Evolutionary conservation across 2,113 vertebrate species (phyloP).

Genomic region (Phocoena sinus): DNA sequence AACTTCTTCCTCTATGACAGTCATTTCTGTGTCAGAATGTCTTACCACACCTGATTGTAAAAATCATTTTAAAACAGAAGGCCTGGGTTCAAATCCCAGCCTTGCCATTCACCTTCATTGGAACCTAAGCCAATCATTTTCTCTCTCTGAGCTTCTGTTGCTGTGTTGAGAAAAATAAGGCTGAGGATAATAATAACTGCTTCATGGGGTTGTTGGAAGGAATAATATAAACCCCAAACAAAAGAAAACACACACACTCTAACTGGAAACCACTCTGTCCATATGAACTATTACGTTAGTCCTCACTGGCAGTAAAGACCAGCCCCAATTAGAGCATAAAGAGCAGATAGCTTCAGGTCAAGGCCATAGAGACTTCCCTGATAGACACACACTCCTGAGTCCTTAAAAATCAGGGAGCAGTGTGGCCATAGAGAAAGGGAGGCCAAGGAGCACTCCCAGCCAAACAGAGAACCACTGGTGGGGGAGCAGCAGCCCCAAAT

Average conservation of each 20-base stretch:
- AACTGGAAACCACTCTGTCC: background rate
- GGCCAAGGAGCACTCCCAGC: background rate
- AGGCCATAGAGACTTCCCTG: background rate
- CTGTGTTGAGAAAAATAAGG: background rate
- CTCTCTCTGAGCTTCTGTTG: background rate
- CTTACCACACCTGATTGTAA: background rate
- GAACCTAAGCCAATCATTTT: background rate
- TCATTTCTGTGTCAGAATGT: background rate
- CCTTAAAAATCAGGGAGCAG: background rate
- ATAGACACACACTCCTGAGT: background rate
- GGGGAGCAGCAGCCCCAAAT: background rate
- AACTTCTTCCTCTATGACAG: background rate
- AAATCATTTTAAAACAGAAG: background rate
- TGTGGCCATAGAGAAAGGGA: background rate
- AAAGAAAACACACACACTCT: background rate
- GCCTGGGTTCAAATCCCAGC: background rate
- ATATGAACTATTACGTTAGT: background rate
- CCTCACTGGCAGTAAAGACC: background rate
- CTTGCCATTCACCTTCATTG: background rate
- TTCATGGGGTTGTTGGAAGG: background rate
- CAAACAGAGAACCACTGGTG: background rate
- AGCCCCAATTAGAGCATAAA: background rate
- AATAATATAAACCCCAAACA: background rate
- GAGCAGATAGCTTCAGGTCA: background rate
- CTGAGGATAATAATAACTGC: background rate